Percentiles rank a stretch among this genome's conserved stretches.
Evolutionary conservation across 2,113 vertebrate genomes (phyloP).

Genomic region (Macquaria ambigua): DNA sequence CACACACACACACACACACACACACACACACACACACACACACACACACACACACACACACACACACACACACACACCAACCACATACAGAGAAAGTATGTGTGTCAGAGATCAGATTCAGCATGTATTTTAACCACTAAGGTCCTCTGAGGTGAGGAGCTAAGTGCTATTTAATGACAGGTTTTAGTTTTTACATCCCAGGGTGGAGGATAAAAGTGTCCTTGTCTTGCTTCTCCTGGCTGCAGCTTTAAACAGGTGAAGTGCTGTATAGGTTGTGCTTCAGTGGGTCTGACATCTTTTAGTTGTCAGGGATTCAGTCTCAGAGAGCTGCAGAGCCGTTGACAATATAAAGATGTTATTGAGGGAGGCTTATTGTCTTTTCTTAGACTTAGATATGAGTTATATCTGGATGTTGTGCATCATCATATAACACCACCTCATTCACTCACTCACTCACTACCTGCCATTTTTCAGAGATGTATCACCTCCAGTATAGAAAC

Average conservation of each 20-base stretch:
- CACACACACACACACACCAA: background rate
- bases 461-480: background rate
- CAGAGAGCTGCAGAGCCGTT: background rate
- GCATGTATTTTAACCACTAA: background rate
- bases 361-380: background rate
- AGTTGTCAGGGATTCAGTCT: slow-evolving; percentile 22
- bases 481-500: background rate
- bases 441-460: too few species aligned
- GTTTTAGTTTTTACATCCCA: slow-evolving; percentile 18
- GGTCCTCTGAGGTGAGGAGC: slow-evolving; percentile 13
- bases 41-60: background rate
- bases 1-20: background rate
- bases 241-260: slow-evolving; percentile 22
- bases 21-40: background rate
- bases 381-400: background rate
- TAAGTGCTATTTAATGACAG: slow-evolving; percentile 26
- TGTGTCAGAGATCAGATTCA: slow-evolving; percentile 11
- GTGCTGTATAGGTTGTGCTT: slow-evolving; percentile 37
- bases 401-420: background rate
- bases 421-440: background rate
- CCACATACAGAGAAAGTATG: background rate
- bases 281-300: slow-evolving; percentile 36
- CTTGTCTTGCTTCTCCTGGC: background rate
- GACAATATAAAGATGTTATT: slow-evolving; percentile 6
- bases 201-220: slow-evolving; percentile 9